Evolutionary conservation across 2,797 vertebrate genomes (phyloP).

Genomic region (Lacerta bilineata): DNA sequence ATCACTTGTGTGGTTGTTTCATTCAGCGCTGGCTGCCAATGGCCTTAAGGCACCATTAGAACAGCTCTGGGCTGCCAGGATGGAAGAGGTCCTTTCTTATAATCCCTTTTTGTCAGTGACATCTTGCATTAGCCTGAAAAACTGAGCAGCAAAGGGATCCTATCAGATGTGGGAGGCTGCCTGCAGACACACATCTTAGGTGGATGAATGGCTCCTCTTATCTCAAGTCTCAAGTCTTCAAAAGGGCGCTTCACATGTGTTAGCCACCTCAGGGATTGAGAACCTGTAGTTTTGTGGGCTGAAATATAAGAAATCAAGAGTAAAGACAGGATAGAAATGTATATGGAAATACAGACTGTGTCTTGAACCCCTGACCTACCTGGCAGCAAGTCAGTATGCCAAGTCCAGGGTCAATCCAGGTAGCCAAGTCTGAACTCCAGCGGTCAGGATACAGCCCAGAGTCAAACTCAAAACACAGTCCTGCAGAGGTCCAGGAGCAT

Average conservation of each 20-base stretch:
- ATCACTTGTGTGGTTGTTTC: conserved; percentile 10
- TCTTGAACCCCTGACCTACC: no score
- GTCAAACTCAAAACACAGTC: no score
- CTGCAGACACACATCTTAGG: neutral
- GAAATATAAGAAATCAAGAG: neutral
- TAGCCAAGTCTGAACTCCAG: no score
- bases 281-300: no score
- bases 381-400: no score
- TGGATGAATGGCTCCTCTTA: neutral
- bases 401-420: no score
- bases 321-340: neutral
- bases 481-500: no score
- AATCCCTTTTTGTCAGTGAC: conserved; percentile 3
- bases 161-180: neutral
- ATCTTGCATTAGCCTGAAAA: conserved; percentile 4
- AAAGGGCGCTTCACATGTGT: neutral
- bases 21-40: conserved; percentile 24
- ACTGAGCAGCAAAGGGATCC: neutral
- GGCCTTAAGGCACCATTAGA: conserved; percentile 31
- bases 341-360: neutral
- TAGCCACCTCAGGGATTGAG: neutral
- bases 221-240: neutral
- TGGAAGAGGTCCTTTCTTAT: neutral
- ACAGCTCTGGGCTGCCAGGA: neutral
- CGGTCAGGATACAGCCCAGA: no score